A percentile compares a stretch with the other conserved stretches of the same genome.
Conservation (phyloP, 2,888 invertebrate species). For the Bhutanitis thaidina region DNA sequence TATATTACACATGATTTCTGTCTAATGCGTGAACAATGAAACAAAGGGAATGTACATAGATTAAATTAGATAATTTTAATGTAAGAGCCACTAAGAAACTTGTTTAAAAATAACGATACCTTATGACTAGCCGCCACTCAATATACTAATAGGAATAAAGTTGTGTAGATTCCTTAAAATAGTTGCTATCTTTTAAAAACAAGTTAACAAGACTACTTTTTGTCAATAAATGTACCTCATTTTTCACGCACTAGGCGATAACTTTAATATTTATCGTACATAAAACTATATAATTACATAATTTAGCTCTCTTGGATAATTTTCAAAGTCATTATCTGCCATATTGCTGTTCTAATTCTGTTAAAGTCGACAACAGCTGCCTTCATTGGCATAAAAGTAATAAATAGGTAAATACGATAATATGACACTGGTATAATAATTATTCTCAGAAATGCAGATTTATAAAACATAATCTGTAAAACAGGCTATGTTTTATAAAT, state of each 20-base stretch:
- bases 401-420: no score
- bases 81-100: slow-evolving; percentile 16
- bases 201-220: background rate
- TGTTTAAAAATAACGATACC: slow-evolving; percentile 4
- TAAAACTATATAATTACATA: background rate
- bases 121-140: slow-evolving; percentile 18
- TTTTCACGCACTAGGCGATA: slow-evolving; percentile 11
- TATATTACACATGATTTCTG: slow-evolving; percentile 38
- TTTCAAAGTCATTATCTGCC: no score
- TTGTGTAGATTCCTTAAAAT: background rate
- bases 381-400: no score
- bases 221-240: background rate
- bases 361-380: no score
- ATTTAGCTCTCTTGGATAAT: background rate
- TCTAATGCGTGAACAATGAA: slow-evolving; percentile 27
- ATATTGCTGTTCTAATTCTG: no score
- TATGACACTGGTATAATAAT: no score
- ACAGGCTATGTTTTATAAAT: no score
- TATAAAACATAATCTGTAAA: no score
- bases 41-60: slow-evolving; percentile 63
- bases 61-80: slow-evolving; percentile 23
- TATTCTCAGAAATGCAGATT: no score
- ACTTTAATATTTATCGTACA: background rate
- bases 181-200: background rate
- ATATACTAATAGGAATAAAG: slow-evolving; percentile 3